Evolutionary conservation across 2,888 invertebrate species (phyloP), one percentile per base, ranked within the genome.

Genomic region (Endotricha flammealis): DNA sequence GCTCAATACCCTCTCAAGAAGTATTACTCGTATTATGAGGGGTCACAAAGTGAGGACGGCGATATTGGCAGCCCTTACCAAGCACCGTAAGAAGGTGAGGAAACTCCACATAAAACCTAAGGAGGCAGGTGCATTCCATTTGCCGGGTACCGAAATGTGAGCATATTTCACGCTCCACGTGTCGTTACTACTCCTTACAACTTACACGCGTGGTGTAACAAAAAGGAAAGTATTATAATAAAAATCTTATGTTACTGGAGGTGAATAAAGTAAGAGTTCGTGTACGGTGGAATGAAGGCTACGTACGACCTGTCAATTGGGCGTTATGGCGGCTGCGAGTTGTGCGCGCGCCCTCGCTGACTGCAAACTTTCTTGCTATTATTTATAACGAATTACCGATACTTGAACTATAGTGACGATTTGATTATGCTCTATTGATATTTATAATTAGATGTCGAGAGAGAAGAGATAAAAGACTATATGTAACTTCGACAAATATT

Each of bases 101-200:
- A 76, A 81, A 83, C 70, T 80, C 77, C 79, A 71, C 85, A 82
- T 85, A 85, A 85, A 85, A 82, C 81, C 70, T 81, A 78, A 81
- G 80, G 83, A 83, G 79, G 77, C 85, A 85, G 83, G 83, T 85
- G 82, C 82, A 82, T 82, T 79, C 81, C 82, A 83, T 85, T 83
- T 80, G 67, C 64, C 68, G 69, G 77, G 79, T 66, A 69, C 70
- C 78, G 63, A 75, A 83, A 83, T 77, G 82, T 74, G 64, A 62
- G 69, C 73, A 81, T 83, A 82, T 83, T 83, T 86, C 75, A 85
- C 82, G 76, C 74, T 70, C 73, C 71, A 66, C 69, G 75, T 72
- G 68, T 78, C 78, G 74, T 81, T 82, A 77, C 73, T 55, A 57
- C 67, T 61, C 64, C 69, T 66, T 70, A 66, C 66, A 62, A 57